These are phyloP conservation scores for Rhea americana DNA, from an alignment of 2,113 vertebrate species.

Conservation along the genomic window DNA sequence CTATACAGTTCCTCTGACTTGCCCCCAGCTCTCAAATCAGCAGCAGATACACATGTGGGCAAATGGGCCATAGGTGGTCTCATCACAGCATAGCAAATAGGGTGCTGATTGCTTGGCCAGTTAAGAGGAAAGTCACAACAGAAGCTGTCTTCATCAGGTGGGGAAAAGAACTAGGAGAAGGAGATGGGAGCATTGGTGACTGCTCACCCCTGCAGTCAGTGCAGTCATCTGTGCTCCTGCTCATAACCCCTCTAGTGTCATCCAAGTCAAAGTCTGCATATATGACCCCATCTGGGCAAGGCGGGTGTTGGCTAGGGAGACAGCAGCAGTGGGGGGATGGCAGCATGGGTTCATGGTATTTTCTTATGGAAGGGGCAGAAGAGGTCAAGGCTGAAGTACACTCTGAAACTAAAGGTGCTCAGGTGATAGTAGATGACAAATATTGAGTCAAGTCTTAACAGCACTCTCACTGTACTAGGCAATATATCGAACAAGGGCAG, in stretches of 20 bases:
- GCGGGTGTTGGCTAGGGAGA: neutral
- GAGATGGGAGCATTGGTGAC: neutral
- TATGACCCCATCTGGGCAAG: neutral
- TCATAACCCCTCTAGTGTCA: neutral
- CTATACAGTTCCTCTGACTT: neutral
- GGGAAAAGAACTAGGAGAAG: neutral
- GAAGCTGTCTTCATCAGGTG: fast-evolving
- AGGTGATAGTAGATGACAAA: neutral
- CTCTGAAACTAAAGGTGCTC: neutral
- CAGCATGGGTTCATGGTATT: neutral
- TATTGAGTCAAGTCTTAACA: neutral
- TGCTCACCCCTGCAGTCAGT: neutral
- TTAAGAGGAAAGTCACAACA: neutral
- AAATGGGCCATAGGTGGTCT: too few species aligned
- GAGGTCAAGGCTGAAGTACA: neutral
- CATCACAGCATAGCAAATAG: neutral
- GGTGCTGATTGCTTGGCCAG: neutral
- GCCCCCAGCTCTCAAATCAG: neutral
- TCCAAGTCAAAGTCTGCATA: neutral
- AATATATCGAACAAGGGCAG: neutral
- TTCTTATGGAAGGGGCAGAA: neutral
- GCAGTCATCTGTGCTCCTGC: neutral
- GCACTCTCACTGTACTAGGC: neutral
- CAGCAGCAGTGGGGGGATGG: neutral
- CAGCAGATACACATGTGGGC: neutral